phyloP scores from a whole-genome alignment of 2,113 vertebrate genomes.

The Struthio camelus region DNA sequence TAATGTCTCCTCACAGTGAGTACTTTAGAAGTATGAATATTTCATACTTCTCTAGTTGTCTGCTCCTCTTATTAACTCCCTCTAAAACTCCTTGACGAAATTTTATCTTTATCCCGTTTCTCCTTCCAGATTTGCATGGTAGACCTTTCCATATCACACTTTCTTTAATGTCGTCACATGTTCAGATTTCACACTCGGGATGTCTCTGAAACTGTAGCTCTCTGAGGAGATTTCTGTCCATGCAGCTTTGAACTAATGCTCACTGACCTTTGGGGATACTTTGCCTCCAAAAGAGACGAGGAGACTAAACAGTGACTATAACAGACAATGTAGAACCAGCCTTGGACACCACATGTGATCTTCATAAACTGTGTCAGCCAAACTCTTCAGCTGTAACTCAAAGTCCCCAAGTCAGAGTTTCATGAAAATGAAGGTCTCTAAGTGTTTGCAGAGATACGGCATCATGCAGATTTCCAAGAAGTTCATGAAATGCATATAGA shows the following conservation, averaged over 20 bases:
- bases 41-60: background rate
- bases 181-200: background rate
- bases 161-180: background rate
- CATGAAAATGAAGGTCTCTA: background rate
- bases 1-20: background rate
- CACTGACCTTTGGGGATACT: background rate
- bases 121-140: background rate
- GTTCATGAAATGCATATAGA: background rate
- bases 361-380: background rate
- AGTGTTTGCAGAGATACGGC: background rate
- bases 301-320: background rate
- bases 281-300: background rate
- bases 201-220: background rate
- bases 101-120: background rate
- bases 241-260: background rate
- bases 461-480: background rate
- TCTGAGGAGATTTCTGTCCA: background rate
- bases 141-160: background rate
- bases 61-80: background rate
- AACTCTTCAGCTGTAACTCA: background rate
- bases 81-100: background rate
- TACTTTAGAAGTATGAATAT: background rate
- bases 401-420: background rate
- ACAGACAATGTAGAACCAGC: background rate
- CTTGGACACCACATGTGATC: background rate